phyloP scores from a whole-genome alignment of 2,797 vertebrate genomes.

The Acridotheres tristis region DNA sequence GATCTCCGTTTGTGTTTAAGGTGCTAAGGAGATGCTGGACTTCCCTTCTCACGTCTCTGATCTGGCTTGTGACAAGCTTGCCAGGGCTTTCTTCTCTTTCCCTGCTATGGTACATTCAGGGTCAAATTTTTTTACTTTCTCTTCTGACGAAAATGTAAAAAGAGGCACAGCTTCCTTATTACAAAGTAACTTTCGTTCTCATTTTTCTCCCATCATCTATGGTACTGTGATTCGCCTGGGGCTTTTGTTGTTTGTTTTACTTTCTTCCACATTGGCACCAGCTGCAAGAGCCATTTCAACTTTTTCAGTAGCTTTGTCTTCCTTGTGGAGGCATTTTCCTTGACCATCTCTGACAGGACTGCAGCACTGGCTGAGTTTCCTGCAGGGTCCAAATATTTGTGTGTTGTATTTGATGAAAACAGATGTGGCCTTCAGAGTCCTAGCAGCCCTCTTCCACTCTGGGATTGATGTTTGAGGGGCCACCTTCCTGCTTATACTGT shows the following conservation, averaged over 20 bases:
- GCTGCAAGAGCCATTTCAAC: neutral
- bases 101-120: neutral
- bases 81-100: neutral
- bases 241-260: neutral
- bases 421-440: neutral
- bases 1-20: neutral
- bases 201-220: neutral
- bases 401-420: neutral
- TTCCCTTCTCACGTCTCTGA: neutral
- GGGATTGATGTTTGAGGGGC: neutral
- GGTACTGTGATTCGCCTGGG: neutral
- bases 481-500: neutral
- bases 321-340: neutral
- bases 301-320: neutral
- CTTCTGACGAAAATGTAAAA: neutral
- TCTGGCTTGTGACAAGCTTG: neutral
- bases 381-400: neutral
- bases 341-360: neutral
- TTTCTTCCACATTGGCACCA: neutral
- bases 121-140: neutral
- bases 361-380: neutral
- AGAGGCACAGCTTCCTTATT: neutral
- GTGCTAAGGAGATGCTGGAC: accelerated
- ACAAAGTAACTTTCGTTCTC: neutral
- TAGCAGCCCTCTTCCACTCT: neutral